phyloP scores from a whole-genome alignment of 2,113 vertebrate genomes.

The Campylomormyrus tamandua region DNA sequence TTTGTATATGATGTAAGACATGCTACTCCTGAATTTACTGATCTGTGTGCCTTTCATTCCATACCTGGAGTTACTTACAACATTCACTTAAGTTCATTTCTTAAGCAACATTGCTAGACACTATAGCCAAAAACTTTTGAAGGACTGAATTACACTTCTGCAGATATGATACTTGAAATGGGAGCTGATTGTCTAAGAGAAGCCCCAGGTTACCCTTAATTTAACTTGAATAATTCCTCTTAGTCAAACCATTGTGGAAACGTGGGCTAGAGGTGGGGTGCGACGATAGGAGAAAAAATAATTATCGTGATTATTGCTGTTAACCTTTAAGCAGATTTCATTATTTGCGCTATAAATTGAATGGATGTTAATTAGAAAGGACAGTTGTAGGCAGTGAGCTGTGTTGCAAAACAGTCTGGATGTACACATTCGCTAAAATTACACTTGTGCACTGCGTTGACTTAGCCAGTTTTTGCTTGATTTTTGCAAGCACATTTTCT shows the following conservation, averaged over 20 bases:
- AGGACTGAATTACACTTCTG: not conserved
- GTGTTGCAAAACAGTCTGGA: conserved; percentile 37
- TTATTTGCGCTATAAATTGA: conserved; percentile 2
- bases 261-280: not conserved
- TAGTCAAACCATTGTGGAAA: not conserved
- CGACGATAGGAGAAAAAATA: not conserved
- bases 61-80: not conserved
- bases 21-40: not conserved
- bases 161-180: not conserved
- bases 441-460: conserved; percentile 44
- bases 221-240: not conserved
- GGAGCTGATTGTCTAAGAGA: not conserved
- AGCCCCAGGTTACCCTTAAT: not conserved
- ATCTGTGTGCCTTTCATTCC: not conserved
- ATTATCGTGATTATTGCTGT: not conserved
- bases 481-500: conserved; percentile 66
- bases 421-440: conserved; percentile 30
- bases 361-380: not conserved
- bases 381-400: conserved; percentile 19
- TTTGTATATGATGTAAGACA: not conserved
- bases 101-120: not conserved
- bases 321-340: not conserved
- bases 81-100: not conserved
- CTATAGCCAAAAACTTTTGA: not conserved
- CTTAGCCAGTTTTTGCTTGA: conserved; percentile 52